Evolutionary conservation across 2,888 invertebrate genomes (phyloP).

Genomic region (Entomobrya proxima): DNA sequence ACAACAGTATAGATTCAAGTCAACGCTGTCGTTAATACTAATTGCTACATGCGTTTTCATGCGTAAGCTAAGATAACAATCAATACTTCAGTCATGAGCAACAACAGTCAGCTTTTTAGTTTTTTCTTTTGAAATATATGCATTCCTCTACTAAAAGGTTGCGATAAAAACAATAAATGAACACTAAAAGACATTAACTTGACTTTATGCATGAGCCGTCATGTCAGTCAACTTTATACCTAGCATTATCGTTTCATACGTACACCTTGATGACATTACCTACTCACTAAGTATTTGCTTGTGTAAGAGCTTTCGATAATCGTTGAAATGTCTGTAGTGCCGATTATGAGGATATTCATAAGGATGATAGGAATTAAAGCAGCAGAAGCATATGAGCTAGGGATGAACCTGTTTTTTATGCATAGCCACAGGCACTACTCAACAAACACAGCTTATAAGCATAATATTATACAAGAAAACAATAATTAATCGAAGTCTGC

Average conservation of each 20-base stretch:
- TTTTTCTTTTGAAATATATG: too few relatives aligned
- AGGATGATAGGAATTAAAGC: neutral
- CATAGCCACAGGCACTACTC: neutral
- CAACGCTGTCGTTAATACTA: conserved; percentile 26
- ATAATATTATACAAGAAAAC: conserved; percentile 25
- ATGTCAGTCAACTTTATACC: conserved; percentile 18
- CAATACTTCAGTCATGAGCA: too few relatives aligned
- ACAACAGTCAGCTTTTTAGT: too few relatives aligned
- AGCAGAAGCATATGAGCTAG: conserved; percentile 5
- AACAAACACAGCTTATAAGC: neutral
- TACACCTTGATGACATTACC: neutral
- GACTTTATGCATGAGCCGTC: conserved; percentile 25
- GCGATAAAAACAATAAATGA: too few relatives aligned
- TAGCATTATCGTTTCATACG: neutral
- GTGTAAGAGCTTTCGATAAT: conserved; percentile 33
- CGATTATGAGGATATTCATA: neutral
- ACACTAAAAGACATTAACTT: conserved; percentile 31
- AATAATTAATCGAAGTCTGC: conserved; percentile 4
- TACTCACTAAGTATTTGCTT: conserved; percentile 53
- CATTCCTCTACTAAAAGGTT: too few relatives aligned
- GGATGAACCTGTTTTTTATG: conserved; percentile 59
- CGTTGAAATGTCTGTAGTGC: neutral
- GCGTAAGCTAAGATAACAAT: too few relatives aligned
- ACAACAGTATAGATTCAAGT: neutral
- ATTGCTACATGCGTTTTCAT: conserved; percentile 34